These are phyloP conservation scores for Lycia hirtaria DNA, from an alignment of 2,888 invertebrate genomes.

Conservation along the genomic window DNA sequence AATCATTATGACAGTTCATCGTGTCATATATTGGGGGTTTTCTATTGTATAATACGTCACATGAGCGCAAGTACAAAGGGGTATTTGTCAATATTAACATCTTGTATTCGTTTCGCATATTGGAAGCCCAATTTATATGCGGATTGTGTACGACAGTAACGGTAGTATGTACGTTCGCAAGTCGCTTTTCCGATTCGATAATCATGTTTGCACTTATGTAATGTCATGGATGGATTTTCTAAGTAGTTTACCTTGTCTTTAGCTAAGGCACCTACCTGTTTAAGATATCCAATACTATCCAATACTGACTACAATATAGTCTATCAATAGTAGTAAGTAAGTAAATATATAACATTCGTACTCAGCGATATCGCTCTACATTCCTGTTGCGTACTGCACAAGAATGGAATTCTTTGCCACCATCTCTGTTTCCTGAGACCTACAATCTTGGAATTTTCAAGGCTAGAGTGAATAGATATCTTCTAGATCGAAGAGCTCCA, in stretches of 20 bases:
- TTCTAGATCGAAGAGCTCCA: no score
- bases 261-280: background rate
- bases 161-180: slow-evolving; percentile 18
- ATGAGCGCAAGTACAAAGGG: slow-evolving; percentile 21
- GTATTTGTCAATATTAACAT: slow-evolving; percentile 23
- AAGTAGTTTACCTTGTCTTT: slow-evolving; percentile 12
- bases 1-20: slow-evolving; percentile 26
- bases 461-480: no score
- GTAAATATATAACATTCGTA: no score
- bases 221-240: slow-evolving; percentile 13
- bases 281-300: background rate
- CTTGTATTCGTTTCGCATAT: slow-evolving; percentile 33
- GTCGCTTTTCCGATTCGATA: slow-evolving; percentile 37
- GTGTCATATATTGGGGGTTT: background rate
- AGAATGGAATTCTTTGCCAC: no score
- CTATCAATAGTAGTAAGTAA: no score
- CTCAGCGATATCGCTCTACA: no score
- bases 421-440: no score
- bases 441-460: no score
- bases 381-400: no score
- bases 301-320: background rate
- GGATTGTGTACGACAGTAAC: slow-evolving; percentile 44
- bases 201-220: slow-evolving; percentile 27
- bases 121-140: slow-evolving; percentile 52
- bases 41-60: background rate